Base-by-base conservation (phyloP, 2,797 vertebrate genomes). In the Crocidura indochinensis region DNA sequence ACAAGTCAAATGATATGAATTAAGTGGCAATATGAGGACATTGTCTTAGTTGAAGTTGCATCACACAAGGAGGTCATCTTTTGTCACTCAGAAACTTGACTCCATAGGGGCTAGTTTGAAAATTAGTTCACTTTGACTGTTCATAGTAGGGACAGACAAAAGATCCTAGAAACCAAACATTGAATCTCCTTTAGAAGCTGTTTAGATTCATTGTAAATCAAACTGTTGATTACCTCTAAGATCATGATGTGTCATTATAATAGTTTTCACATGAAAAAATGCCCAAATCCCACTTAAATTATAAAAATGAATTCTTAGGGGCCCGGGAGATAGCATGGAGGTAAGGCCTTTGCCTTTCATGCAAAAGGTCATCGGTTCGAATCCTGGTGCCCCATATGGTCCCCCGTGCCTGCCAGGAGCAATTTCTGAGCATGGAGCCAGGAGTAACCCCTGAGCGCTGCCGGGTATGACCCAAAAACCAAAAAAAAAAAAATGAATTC, bases 401-500 rank as follows among this genome's bases (percentile, higher is more conserved):
- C n/a, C n/a, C n/a, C n/a, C n/a, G n/a, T n/a, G n/a, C n/a, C n/a
- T n/a, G n/a, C n/a, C n/a, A n/a, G n/a, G n/a, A n/a, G n/a, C n/a
- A n/a, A n/a, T n/a, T n/a, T n/a, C n/a, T n/a, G n/a, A n/a, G n/a
- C n/a, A n/a, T n/a, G n/a, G n/a, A n/a, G n/a, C n/a, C n/a, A n/a
- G n/a, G n/a, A n/a, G n/a, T n/a, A n/a, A n/a, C n/a, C n/a, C n/a
- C n/a, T n/a, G n/a, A n/a, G n/a, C n/a, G n/a, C n/a, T n/a, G n/a
- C n/a, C n/a, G n/a, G n/a, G n/a, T n/a, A n/a, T n/a, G n/a, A n/a
- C n/a, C n/a, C n/a, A n/a, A n/a, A n/a, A n/a, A n/a, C n/a, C n/a
- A n/a, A n/a, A n/a, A n/a, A n/a, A n/a, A n/a, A 56, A 65, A 78
- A 77, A 85, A 75, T 77, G 71, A 74, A n/a, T 84, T 81, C 51